Evolutionary conservation across 2,888 invertebrate genomes (phyloP).

Genomic region (Agriopis leucophaearia): DNA sequence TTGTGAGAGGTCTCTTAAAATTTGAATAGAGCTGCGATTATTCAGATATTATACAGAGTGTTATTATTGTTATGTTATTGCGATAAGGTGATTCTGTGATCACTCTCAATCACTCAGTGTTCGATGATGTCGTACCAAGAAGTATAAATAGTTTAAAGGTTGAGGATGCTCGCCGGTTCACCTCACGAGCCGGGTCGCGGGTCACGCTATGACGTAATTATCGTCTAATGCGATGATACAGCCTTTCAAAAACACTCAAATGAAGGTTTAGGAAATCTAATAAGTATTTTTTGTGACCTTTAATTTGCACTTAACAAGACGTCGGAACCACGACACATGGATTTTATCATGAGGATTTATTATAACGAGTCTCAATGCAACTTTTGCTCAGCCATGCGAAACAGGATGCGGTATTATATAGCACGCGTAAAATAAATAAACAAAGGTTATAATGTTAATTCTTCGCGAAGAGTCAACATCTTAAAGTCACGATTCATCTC

Average conservation of each 20-base stretch:
- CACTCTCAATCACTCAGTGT: slow-evolving; percentile 42
- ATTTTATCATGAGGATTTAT: slow-evolving; percentile 6
- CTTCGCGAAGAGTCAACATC: slow-evolving; percentile 21
- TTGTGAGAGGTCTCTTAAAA: neutral
- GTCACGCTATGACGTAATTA: slow-evolving; percentile 71
- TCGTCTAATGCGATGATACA: slow-evolving; percentile 50
- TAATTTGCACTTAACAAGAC: slow-evolving; percentile 21
- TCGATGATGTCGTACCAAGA: slow-evolving; percentile 57
- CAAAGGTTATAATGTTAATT: slow-evolving; percentile 32
- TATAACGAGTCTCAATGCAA: neutral
- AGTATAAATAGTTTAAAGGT: slow-evolving; percentile 75
- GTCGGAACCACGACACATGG: neutral
- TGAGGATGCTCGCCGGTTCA: slow-evolving; percentile 70
- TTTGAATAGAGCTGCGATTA: neutral
- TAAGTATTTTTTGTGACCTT: slow-evolving; percentile 18
- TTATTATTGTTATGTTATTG: too few relatives aligned
- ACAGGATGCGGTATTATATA: slow-evolving; percentile 26
- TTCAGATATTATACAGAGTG: neutral
- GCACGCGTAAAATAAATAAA: slow-evolving; percentile 27
- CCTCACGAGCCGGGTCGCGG: slow-evolving; percentile 57
- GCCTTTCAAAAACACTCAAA: slow-evolving; percentile 60
- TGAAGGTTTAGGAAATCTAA: slow-evolving; percentile 52
- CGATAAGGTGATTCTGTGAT: slow-evolving; percentile 18
- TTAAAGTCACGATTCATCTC: slow-evolving; percentile 33
- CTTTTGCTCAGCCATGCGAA: slow-evolving; percentile 19